Percentiles rank a stretch among this genome's conserved stretches.
phyloP scores from a whole-genome alignment of 2,113 vertebrate species.

The Xyliphius kryptos region DNA sequence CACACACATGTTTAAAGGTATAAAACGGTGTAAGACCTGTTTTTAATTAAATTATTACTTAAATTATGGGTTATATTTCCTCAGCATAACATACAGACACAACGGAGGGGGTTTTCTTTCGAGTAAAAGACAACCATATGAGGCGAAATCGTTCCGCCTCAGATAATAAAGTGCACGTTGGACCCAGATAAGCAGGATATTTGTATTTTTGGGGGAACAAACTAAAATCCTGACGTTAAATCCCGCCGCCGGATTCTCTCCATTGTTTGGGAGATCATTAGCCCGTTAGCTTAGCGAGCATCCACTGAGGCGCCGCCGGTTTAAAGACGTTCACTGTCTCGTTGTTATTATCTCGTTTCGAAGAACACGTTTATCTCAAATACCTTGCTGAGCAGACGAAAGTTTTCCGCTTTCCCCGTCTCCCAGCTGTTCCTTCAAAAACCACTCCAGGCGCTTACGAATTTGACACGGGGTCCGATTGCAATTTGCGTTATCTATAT shows the following conservation, averaged over 20 bases:
- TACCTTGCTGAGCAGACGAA: constrained; percentile 15
- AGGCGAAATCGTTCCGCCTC: no score
- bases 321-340: neutral
- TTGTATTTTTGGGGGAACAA: no score
- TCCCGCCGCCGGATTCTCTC: neutral
- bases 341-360: neutral
- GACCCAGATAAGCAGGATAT: no score
- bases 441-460: constrained; percentile 20
- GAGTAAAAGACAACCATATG: no score
- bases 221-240: no score
- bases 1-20: no score
- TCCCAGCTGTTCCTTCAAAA: constrained; percentile 15
- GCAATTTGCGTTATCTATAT: neutral
- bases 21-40: no score
- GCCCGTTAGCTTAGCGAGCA: constrained; percentile 31
- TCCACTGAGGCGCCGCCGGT: constrained; percentile 4
- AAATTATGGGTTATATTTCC: no score
- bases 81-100: no score
- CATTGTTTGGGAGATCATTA: constrained; percentile 24
- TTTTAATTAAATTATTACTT: no score
- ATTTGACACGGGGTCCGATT: constrained; percentile 22
- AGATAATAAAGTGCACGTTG: no score
- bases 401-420: neutral
- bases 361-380: neutral
- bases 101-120: no score